Percentiles rank a stretch among this genome's conserved stretches.
Evolutionary conservation across 2,797 vertebrate genomes (phyloP).

Genomic region (Sebastes nivosus): DNA sequence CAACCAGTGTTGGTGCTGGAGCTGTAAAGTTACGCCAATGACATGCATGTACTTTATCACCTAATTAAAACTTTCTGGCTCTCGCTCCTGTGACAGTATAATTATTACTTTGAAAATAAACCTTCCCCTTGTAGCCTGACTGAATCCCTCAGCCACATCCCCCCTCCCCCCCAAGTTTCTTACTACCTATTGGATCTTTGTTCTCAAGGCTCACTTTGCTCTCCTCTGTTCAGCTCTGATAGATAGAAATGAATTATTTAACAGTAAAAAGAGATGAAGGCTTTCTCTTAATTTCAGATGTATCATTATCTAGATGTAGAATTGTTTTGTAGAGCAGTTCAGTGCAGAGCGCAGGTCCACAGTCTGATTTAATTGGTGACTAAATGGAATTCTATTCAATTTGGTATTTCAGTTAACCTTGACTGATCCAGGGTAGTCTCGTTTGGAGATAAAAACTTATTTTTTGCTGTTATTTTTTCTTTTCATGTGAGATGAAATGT

Average conservation of each 20-base stretch:
- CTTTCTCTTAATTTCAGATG: slow-evolving; percentile 16
- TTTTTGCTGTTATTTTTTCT: not conserved
- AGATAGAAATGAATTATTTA: slow-evolving; percentile 6
- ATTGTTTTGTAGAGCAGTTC: not conserved
- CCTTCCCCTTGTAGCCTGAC: slow-evolving; percentile 24
- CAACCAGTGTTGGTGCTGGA: not conserved
- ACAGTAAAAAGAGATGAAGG: not conserved
- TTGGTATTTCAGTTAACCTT: slow-evolving; percentile 5
- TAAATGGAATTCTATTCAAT: not conserved
- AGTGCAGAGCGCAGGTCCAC: not conserved
- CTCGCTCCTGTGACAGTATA: slow-evolving; percentile 55
- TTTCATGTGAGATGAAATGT: not conserved
- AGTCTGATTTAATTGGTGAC: slow-evolving; percentile 6
- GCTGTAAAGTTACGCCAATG: not conserved
- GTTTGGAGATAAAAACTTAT: not conserved
- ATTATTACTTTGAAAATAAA: slow-evolving; percentile 66
- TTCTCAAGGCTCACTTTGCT: not conserved
- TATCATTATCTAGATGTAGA: not conserved
- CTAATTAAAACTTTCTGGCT: slow-evolving; percentile 63
- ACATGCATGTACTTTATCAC: slow-evolving; percentile 37
- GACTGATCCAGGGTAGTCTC: not conserved
- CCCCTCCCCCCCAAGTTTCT: not conserved
- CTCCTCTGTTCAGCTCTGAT: not conserved
- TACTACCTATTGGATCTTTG: not conserved
- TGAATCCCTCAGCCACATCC: slow-evolving; percentile 17